A percentile compares a stretch with the other conserved stretches of the same genome.
Conservation (phyloP, 2,797 vertebrate species). For the Lagodon rhomboides region DNA sequence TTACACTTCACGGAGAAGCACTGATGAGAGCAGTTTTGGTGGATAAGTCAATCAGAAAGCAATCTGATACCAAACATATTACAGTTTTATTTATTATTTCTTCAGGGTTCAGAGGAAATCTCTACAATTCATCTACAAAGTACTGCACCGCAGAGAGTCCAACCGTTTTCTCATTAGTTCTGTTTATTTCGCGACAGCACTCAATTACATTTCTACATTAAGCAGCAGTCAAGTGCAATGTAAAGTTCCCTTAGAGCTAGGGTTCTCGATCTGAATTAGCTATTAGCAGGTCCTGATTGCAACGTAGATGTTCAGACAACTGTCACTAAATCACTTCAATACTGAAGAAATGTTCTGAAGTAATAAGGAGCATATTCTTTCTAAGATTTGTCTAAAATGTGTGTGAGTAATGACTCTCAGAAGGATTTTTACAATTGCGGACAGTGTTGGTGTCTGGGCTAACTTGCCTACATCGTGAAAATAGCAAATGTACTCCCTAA, state of each 20-base stretch:
- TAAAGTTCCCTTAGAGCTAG: neutral
- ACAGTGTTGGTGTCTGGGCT: too few relatives aligned
- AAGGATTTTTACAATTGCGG: too few relatives aligned
- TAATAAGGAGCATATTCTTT: too few relatives aligned
- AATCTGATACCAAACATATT: conserved; percentile 39
- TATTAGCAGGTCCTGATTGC: too few relatives aligned
- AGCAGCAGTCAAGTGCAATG: conserved; percentile 6
- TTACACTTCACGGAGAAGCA: conserved; percentile 36
- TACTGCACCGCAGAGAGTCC: neutral
- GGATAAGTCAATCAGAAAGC: conserved; percentile 42
- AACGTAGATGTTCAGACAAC: too few relatives aligned
- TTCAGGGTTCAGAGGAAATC: conserved; percentile 30
- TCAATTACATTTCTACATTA: conserved; percentile 11
- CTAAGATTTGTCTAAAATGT: too few relatives aligned
- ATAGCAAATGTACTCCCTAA: too few relatives aligned
- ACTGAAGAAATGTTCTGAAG: too few relatives aligned
- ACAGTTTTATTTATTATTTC: conserved; percentile 31
- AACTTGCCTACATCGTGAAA: too few relatives aligned
- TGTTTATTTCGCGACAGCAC: neutral
- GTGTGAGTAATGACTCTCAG: too few relatives aligned
- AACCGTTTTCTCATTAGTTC: conserved; percentile 17
- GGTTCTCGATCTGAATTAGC: neutral
- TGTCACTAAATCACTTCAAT: too few relatives aligned
- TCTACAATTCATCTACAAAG: conserved; percentile 21
- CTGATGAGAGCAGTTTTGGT: conserved; percentile 22